Base-by-base conservation (phyloP, 1,140 invertebrate genomes). In the Charaxes varanes region DNA sequence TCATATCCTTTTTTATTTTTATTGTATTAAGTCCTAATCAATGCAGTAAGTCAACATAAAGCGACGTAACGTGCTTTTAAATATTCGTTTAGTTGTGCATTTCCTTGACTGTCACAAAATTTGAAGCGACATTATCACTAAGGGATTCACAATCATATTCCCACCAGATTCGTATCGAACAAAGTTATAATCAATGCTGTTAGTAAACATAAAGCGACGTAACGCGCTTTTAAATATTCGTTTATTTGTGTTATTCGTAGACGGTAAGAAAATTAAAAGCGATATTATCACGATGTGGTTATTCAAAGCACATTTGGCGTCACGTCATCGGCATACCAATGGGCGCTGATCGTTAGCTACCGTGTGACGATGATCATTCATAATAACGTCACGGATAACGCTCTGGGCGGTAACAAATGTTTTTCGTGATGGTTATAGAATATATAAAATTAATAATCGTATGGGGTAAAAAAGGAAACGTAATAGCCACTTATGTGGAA, bases 301-400 rank as follows among this genome's bases (percentile, higher is more conserved):
- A 80, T 80, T 76, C 73, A 62, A 76, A 54, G 47, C 69, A 64
- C 65, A 73, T 51, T 76, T 61, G 59, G 40, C 32, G 51, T 15
- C 55, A 62, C 57, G 54, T 37, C 48, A 42, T 43, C 51, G 16
- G 76, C 60, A 81, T 81, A 66, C 56, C 65, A 76, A 78, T 62
- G 60, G 49, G 27, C 44, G 44, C 63, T 67, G 56, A 74, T 51
- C 28, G 42, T 13, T 28, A 44, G 77, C 77, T 81, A 81, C 77
- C 60, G 77, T 74, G 48, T 36, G 48, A 40, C 28, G 34, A 23
- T 31, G 21, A 12, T 17, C 31, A 59, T 69, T 53, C 24, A 47
- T 56, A 71, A 73, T 64, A 63, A 37, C 40, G 59, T 73, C 73
- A 73, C 71, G 73, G 62, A 56, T 53, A 28, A 44, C 42, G 47